These are phyloP conservation scores for Arrhamphus sclerolepis DNA, from an alignment of 2,797 vertebrate species.

Conservation along the genomic window DNA sequence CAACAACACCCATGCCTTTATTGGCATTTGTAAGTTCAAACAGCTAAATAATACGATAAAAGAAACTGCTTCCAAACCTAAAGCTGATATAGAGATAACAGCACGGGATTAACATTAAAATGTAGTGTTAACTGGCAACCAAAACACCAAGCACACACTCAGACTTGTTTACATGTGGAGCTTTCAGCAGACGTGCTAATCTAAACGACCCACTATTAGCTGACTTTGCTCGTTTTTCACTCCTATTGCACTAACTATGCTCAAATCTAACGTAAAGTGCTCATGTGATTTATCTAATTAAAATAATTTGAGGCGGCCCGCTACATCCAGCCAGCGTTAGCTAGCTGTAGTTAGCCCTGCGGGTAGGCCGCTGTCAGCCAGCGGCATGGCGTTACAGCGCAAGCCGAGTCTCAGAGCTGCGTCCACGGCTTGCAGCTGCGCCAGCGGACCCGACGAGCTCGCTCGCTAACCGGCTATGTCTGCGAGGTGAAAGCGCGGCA, in stretches of 20 bases:
- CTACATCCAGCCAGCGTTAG: slow-evolving; percentile 42
- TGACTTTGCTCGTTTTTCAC: neutral
- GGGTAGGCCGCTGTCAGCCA: slow-evolving; percentile 49
- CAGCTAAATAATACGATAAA: neutral
- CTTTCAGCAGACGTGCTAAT: slow-evolving; percentile 1
- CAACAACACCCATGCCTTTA: slow-evolving; percentile 42
- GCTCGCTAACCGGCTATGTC: slow-evolving; percentile 37
- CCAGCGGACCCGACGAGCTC: slow-evolving; percentile 13
- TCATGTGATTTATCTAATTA: slow-evolving; percentile 5
- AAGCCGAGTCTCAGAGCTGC: slow-evolving; percentile 23
- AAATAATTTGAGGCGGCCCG: slow-evolving; percentile 16
- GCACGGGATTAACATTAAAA: neutral
- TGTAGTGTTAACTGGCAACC: slow-evolving; percentile 5
- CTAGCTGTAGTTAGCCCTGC: slow-evolving; percentile 31
- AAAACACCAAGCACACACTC: neutral
- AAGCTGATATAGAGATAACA: neutral
- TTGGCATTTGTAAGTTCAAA: slow-evolving; percentile 16
- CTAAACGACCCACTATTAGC: slow-evolving; percentile 1
- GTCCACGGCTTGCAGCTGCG: slow-evolving; percentile 29
- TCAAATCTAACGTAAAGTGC: neutral
- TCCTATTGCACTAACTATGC: slow-evolving; percentile 5
- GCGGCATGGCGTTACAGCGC: slow-evolving; percentile 62
- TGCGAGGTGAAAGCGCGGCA: slow-evolving; percentile 12
- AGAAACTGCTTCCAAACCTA: neutral
- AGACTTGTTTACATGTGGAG: slow-evolving; percentile 41